phyloP scores from a whole-genome alignment of 2,797 vertebrate species.

The Hybognathus amarus region DNA sequence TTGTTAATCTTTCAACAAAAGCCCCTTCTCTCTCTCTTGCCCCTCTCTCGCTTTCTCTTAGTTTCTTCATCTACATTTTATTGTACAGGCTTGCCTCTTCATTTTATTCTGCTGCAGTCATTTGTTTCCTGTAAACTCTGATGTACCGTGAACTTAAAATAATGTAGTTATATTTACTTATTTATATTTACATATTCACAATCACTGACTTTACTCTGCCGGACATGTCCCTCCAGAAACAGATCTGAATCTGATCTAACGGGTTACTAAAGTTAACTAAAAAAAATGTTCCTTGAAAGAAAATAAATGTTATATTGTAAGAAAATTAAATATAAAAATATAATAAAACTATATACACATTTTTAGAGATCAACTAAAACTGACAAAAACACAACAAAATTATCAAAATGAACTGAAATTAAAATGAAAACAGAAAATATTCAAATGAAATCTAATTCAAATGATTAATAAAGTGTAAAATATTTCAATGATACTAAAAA shows the following conservation, averaged over 20 bases:
- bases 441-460: not conserved
- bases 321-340: not conserved
- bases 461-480: not conserved
- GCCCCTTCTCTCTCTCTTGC: constrained; percentile 64
- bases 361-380: not conserved
- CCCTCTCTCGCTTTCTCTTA: constrained; percentile 48
- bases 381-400: not conserved
- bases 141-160: not conserved
- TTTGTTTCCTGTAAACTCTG: constrained; percentile 19
- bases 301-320: not conserved
- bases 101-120: constrained; percentile 60
- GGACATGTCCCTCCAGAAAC: not conserved
- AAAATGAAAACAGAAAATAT: not conserved
- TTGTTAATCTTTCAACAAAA: constrained; percentile 89
- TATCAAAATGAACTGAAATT: not conserved
- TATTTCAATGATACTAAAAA: not conserved
- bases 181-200: not conserved
- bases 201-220: not conserved
- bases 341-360: not conserved
- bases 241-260: not conserved
- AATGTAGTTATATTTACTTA: constrained; percentile 16
- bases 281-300: not conserved
- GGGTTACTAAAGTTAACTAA: not conserved
- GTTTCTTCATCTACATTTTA: constrained; percentile 67
- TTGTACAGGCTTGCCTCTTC: constrained; percentile 46